These are phyloP conservation scores for Leontocebus nigricollis DNA, from an alignment of 2,797 vertebrate genomes.

Conservation along the genomic window DNA sequence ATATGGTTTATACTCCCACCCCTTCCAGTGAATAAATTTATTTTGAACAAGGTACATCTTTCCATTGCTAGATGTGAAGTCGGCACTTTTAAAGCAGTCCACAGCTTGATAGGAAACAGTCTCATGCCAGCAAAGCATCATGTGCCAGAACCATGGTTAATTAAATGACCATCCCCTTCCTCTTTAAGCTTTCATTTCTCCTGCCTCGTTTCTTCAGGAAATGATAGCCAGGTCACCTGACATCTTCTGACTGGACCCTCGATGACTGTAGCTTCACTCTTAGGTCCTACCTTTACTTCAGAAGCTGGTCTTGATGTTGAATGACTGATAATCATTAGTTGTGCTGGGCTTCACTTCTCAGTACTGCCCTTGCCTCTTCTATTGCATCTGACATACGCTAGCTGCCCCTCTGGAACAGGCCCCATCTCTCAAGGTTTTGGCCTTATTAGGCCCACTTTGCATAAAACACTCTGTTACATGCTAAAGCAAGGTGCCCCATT, in stretches of 20 bases:
- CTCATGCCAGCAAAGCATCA: neutral
- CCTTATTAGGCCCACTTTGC: neutral
- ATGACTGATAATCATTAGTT: neutral
- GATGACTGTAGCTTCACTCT: neutral
- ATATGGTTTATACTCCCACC: neutral
- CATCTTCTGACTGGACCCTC: neutral
- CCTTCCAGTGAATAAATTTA: neutral
- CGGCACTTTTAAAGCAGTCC: neutral
- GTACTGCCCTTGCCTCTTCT: neutral
- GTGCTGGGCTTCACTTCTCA: neutral
- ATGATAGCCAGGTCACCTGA: neutral
- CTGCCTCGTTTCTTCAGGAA: neutral
- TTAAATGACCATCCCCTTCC: neutral
- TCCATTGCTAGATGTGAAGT: neutral
- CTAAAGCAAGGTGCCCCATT: neutral
- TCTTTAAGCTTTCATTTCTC: neutral
- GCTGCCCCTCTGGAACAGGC: neutral
- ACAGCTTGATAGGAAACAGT: neutral
- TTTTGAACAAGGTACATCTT: neutral
- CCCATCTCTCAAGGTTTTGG: neutral
- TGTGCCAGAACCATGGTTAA: neutral
- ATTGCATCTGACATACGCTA: neutral
- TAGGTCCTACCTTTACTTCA: neutral
- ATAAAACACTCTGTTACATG: neutral
- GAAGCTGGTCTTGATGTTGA: neutral